Conservation (phyloP, 1,140 invertebrate genomes). For the Coptotermes formosanus region DNA sequence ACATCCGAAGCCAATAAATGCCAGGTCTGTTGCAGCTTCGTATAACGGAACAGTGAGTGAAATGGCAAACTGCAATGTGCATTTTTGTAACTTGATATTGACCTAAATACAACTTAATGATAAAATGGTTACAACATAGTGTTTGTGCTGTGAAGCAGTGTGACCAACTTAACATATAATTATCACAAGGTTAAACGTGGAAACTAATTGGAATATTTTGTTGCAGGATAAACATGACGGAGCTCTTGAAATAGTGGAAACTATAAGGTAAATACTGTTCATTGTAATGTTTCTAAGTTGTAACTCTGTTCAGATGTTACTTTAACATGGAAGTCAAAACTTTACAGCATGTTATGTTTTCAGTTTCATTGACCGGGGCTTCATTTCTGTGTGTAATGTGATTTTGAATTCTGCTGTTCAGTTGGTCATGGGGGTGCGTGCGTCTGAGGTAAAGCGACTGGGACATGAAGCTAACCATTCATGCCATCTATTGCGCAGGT, state of each 20-base stretch:
- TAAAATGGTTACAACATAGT: too few species aligned
- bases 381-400: too few species aligned
- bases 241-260: slow-evolving; percentile 85
- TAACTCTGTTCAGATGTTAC: too few species aligned
- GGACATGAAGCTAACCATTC: too few species aligned
- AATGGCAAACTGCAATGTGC: slow-evolving; percentile 19
- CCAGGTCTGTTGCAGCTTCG: not conserved
- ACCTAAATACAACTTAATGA: not conserved
- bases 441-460: too few species aligned
- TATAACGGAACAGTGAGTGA: not conserved
- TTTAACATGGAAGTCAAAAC: too few species aligned
- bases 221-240: slow-evolving; percentile 88
- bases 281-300: too few species aligned
- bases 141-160: not conserved
- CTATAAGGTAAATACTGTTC: slow-evolving; percentile 66
- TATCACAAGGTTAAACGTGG: slow-evolving; percentile 25
- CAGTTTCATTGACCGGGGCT: too few species aligned
- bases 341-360: too few species aligned
- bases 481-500: too few species aligned
- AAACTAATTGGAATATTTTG: slow-evolving; percentile 41
- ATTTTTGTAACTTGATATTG: not conserved
- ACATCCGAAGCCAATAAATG: not conserved
- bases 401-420: too few species aligned
- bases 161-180: not conserved
- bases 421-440: too few species aligned